A percentile compares a stretch with the other conserved stretches of the same genome.
Conservation (phyloP, 2,888 invertebrate genomes). For the Orthosia gracilis region DNA sequence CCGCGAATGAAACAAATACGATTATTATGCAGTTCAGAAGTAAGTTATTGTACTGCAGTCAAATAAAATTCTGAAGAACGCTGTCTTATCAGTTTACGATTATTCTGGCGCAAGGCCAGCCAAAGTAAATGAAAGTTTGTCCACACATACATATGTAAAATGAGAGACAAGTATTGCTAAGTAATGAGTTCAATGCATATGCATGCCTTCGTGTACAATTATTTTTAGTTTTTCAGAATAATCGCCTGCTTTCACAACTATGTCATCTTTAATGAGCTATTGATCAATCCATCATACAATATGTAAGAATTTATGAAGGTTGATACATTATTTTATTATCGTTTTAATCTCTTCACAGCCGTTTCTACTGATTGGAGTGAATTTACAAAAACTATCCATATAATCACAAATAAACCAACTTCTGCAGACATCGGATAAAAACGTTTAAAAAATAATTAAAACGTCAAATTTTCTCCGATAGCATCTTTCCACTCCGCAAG, state of each 20-base stretch:
- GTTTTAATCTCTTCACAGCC: slow-evolving; percentile 8
- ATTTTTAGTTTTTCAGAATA: slow-evolving; percentile 54
- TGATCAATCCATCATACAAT: slow-evolving; percentile 34
- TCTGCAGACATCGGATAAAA: slow-evolving; percentile 21
- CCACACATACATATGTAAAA: slow-evolving; percentile 56
- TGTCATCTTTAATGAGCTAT: slow-evolving; percentile 24
- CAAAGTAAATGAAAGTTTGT: slow-evolving; percentile 61
- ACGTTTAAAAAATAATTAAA: slow-evolving; percentile 15
- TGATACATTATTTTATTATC: slow-evolving; percentile 6
- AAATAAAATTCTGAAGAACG: slow-evolving; percentile 39
- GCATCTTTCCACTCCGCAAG: slow-evolving; percentile 35
- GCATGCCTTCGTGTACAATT: slow-evolving; percentile 43
- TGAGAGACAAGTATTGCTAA: slow-evolving; percentile 48
- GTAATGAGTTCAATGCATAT: slow-evolving; percentile 54
- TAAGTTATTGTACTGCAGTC: slow-evolving; percentile 24
- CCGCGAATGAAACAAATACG: neutral
- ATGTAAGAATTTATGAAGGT: slow-evolving; percentile 23
- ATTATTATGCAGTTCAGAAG: slow-evolving; percentile 5
- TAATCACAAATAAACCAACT: slow-evolving; percentile 6
- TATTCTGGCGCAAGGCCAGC: slow-evolving; percentile 64
- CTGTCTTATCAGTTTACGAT: slow-evolving; percentile 56
- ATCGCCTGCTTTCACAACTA: slow-evolving; percentile 40
- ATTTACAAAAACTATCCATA: slow-evolving; percentile 1
- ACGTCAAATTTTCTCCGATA: slow-evolving; percentile 21
- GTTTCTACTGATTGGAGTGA: slow-evolving; percentile 11